A percentile compares a stretch with the other conserved stretches of the same genome.
Conservation (phyloP, 2,888 invertebrate species). For the Clanis bilineata region DNA sequence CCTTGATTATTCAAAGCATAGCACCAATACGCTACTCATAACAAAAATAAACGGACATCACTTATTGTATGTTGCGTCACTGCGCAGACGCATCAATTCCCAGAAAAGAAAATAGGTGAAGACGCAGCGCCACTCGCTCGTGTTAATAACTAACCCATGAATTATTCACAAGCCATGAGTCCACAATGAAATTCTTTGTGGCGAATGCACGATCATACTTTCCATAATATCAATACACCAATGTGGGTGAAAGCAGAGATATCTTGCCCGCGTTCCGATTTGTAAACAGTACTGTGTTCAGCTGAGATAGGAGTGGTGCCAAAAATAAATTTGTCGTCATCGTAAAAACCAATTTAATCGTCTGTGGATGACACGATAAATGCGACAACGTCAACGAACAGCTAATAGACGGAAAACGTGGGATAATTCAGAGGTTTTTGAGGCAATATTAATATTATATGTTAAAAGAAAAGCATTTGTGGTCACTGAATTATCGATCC, state of each 20-base stretch:
- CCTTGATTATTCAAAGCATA: neutral
- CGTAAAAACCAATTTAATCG: conserved; percentile 26
- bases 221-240: conserved; percentile 47
- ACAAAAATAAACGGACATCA: conserved; percentile 9
- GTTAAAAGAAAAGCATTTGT: neutral
- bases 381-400: neutral
- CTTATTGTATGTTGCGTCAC: conserved; percentile 21
- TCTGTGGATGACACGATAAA: conserved; percentile 4
- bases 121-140: conserved; percentile 40
- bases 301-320: conserved; percentile 18
- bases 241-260: conserved; percentile 19
- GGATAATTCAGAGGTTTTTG: neutral
- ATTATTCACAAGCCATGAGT: conserved; percentile 59
- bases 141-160: conserved; percentile 57
- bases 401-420: neutral
- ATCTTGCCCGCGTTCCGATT: conserved; percentile 18
- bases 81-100: conserved; percentile 39
- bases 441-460: no score
- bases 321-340: conserved; percentile 30
- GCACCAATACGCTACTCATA: neutral
- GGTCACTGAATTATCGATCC: no score
- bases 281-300: conserved; percentile 10
- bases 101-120: conserved; percentile 63
- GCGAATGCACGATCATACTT: conserved; percentile 44
- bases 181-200: conserved; percentile 51